Conservation (phyloP, 1,140 invertebrate genomes). For the Hermetia illucens region DNA sequence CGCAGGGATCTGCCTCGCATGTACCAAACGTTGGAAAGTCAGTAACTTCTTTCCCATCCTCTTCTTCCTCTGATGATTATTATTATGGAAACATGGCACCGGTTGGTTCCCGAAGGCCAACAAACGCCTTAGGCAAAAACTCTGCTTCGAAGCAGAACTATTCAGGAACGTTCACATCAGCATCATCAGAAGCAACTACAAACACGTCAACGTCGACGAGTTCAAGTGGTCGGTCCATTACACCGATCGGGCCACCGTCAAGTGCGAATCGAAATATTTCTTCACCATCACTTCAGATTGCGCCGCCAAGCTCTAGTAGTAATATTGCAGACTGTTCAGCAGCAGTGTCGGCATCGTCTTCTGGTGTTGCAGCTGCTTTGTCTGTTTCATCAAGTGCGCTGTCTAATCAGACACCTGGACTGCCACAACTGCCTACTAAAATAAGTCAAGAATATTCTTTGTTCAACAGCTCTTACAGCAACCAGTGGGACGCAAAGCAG, state of each 20-base stretch:
- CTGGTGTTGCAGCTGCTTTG: not conserved
- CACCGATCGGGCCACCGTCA: constrained; percentile 21
- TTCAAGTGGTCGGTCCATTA: constrained; percentile 12
- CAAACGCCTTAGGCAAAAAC: too few species aligned
- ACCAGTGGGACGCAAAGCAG: constrained; percentile 52
- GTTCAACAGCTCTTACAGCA: constrained; percentile 58
- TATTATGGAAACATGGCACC: too few species aligned
- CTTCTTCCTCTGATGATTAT: too few species aligned
- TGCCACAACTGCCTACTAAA: constrained; percentile 18
- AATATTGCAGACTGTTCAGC: too few species aligned
- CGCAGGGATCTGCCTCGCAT: too few species aligned
- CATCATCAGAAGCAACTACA: not conserved
- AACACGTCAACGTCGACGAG: not conserved
- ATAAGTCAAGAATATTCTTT: constrained; percentile 54
- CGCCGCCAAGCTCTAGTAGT: constrained; percentile 4
- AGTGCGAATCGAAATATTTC: constrained; percentile 6
- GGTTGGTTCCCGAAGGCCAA: too few species aligned
- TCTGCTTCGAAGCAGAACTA: not conserved
- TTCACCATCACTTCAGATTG: constrained; percentile 1
- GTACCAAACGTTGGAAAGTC: too few species aligned
- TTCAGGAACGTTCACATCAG: constrained; percentile 10
- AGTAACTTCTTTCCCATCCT: too few species aligned
- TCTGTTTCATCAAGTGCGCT: constrained; percentile 17
- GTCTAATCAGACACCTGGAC: constrained; percentile 2
- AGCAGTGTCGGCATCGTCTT: not conserved